Evolutionary conservation across 2,797 vertebrate genomes (phyloP), one percentile per base, ranked within the genome.

Genomic region (Anniella stebbinsi): DNA sequence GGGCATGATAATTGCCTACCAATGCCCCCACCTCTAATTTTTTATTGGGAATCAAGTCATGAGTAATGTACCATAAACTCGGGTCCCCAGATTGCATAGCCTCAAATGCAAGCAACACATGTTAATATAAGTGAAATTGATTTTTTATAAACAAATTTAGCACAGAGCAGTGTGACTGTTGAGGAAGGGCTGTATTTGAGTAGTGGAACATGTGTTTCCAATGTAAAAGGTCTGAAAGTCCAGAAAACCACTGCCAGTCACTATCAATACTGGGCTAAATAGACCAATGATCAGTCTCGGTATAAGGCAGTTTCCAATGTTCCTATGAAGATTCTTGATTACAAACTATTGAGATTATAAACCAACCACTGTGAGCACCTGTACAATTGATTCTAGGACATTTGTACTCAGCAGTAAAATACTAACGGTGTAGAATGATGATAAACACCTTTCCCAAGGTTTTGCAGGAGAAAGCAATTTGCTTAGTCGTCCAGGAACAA

Each of bases 361-460:
- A 18, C 41, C 73, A 70, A 60, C 36, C 38, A 76, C 23, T 30
- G 28, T n/a, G 73, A 86, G 13, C n/a, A 13, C 75, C 36, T 89
- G 89, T 87, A 88, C 83, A 57, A 30, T 78, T 70, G 82, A n/a
- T 93, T 36, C 60, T 78, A 91, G 78, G 93, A 57, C 84, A 94
- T 93, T 54, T 90, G 85, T 92, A 91, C 93, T 85, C n/a, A 94
- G 91, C 77, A 84, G 51, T 73, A 86, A 48, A 80, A n/a, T 89
- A 89, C 90, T 23, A 89, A 73, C 41, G 33, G 17, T 90, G 13
- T 48, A 88, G 85, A 94, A 41, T 63, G 67, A 89, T 80, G 41
- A 94, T 75, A 30, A 89, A 60, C 1, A 30, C 8, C n/a, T 93
- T 83, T 33, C 69, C 54, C 21, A 72, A 38, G 0, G 87, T 86